Conservation (phyloP, 2,113 vertebrate species). For the Barbus barbus region DNA sequence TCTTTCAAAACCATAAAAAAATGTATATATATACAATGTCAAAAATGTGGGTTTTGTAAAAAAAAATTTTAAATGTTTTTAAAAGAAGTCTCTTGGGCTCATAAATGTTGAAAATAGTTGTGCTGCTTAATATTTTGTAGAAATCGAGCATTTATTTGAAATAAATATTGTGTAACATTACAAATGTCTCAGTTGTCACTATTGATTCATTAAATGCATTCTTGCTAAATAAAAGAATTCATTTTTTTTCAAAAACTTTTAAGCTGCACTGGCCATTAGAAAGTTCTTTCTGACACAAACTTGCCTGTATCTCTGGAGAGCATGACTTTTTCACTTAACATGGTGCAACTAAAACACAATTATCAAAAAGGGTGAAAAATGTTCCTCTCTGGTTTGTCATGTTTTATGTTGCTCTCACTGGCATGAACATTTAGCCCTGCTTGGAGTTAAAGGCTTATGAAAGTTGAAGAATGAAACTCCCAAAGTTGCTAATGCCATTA, state of each 20-base stretch:
- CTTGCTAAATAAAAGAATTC: neutral
- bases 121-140: too few relatives aligned
- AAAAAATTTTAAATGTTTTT: too few relatives aligned
- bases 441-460: constrained; percentile 65
- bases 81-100: too few relatives aligned
- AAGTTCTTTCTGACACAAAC: neutral
- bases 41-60: too few relatives aligned
- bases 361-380: constrained; percentile 25
- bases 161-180: neutral
- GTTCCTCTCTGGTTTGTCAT: constrained; percentile 14
- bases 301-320: neutral
- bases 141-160: neutral
- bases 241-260: neutral
- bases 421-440: constrained; percentile 64
- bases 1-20: neutral
- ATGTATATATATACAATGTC: too few relatives aligned
- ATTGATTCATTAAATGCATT: neutral
- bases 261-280: neutral
- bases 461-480: constrained; percentile 63
- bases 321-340: neutral
- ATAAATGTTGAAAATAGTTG: too few relatives aligned
- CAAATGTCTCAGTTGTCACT: neutral
- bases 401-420: constrained; percentile 54
- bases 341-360: neutral
- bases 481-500: constrained; percentile 47